Conservation (phyloP, 2,888 invertebrate genomes). For the Notodromas monacha region DNA sequence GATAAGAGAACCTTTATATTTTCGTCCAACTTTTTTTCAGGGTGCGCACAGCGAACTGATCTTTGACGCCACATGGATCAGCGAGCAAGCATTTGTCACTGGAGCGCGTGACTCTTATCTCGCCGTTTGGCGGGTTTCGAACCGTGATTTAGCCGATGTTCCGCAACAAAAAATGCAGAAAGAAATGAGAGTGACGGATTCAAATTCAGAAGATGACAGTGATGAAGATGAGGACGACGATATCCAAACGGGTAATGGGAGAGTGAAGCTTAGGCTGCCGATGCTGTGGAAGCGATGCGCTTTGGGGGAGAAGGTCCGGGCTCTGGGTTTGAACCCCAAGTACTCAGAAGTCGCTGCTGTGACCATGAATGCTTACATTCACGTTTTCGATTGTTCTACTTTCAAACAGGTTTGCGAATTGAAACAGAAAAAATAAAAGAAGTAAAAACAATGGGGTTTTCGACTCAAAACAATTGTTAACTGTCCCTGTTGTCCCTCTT, state of each 20-base stretch:
- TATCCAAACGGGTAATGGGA: too few relatives aligned
- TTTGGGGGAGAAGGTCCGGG: constrained; percentile 41
- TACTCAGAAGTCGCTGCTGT: constrained; percentile 63
- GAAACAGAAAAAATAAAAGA: too few relatives aligned
- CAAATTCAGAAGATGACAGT: background rate
- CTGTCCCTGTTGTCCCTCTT: too few relatives aligned
- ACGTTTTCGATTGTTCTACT: constrained; percentile 63
- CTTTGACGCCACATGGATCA: constrained; percentile 70
- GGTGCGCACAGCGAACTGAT: constrained; percentile 68
- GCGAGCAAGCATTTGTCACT: constrained; percentile 74
- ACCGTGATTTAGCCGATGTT: constrained; percentile 10
- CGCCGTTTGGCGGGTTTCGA: constrained; percentile 50
- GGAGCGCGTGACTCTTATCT: constrained; percentile 69
- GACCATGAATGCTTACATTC: constrained; percentile 69
- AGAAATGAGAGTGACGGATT: background rate
- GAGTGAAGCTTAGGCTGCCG: too few relatives aligned
- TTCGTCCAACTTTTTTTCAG: too few relatives aligned
- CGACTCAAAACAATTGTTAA: too few relatives aligned
- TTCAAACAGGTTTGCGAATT: constrained; percentile 30
- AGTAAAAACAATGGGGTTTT: too few relatives aligned
- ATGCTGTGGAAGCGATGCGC: constrained; percentile 39
- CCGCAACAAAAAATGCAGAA: background rate
- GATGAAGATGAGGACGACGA: too few relatives aligned
- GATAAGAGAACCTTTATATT: too few relatives aligned
- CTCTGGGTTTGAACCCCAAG: constrained; percentile 50